Base-by-base conservation (phyloP, 2,113 vertebrate genomes). In the Lagenorhynchus albirostris region DNA sequence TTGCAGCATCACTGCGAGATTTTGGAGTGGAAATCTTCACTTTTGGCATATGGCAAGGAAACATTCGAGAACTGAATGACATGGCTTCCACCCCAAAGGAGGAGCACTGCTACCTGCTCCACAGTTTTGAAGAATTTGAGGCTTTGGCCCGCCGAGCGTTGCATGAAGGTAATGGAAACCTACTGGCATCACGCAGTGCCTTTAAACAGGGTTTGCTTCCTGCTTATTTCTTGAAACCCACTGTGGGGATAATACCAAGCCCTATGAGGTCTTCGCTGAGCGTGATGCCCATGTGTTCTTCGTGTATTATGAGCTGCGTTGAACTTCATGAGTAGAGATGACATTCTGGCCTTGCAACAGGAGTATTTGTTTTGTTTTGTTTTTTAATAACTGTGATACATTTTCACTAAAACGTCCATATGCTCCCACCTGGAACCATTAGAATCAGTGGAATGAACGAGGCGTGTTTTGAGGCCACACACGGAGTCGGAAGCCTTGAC, bases 121-220 rank as follows among this genome's bases (percentile, higher is more conserved):
- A 99, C 98, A 99, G 99, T 98, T 99, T 99, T 79, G 99, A 99
- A 1, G 99, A 99, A 98, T 99, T 99, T 96, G 99, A 99, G 98
- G 99, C 99, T 62, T 98, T 99, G 89, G 99, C 99, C 96, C 99
- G 99, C 41, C 99, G 99, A 8, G 99, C 99, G 21, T 98, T 99
- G 89, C 99, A 99, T 7, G 99, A 99, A 99, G 99, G 99, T 99
- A 99, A 97, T 41, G 23, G 77, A 94, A 80, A n/a, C 9, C 41
- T 92, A 47, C 5, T 74, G 9, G 82, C 50, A 6, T 41, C 31
- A 41, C 23, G 8, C 47, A 31, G 8, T 88, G 36, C 38, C 18
- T 94, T 73, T 77, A 12, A 86, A 12, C 17, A 73, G 20, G 10
- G 3, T 53, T 68, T 55, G 10, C 15, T 79, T 68, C 21, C 62